Percentiles rank a stretch among this genome's conserved stretches.
Evolutionary conservation across 2,797 vertebrate species (phyloP).

Genomic region (Artibeus lituratus): DNA sequence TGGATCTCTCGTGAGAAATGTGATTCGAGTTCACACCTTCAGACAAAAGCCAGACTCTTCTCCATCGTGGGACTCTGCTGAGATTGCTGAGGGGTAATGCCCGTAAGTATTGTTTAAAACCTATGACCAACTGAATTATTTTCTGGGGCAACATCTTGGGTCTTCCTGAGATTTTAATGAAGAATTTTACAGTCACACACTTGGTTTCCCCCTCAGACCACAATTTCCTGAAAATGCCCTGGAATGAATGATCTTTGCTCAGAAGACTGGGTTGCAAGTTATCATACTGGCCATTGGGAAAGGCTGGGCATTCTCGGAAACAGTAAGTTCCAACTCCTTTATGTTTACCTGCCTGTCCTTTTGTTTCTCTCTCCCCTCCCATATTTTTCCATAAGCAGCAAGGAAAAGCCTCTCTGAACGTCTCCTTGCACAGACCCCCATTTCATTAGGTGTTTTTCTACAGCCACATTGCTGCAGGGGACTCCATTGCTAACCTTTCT

Average conservation of each 20-base stretch:
- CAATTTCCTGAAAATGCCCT: background rate
- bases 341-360: background rate
- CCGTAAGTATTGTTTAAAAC: background rate
- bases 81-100: background rate
- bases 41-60: background rate
- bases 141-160: background rate
- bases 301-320: background rate
- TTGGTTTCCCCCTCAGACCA: background rate
- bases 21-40: background rate
- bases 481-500: background rate
- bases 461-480: background rate
- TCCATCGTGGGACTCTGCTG: background rate
- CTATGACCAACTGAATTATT: background rate
- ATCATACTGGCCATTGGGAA: background rate
- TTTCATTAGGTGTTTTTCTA: background rate
- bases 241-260: background rate
- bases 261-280: background rate
- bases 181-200: background rate
- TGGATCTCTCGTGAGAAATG: background rate
- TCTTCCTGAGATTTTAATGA: background rate
- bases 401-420: background rate
- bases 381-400: background rate
- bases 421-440: background rate
- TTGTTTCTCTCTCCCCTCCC: background rate
- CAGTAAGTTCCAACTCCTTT: background rate